Evolutionary conservation across 2,797 vertebrate species (phyloP), one percentile per base, ranked within the genome.

Genomic region (Typhlichthys eigenmanni): DNA sequence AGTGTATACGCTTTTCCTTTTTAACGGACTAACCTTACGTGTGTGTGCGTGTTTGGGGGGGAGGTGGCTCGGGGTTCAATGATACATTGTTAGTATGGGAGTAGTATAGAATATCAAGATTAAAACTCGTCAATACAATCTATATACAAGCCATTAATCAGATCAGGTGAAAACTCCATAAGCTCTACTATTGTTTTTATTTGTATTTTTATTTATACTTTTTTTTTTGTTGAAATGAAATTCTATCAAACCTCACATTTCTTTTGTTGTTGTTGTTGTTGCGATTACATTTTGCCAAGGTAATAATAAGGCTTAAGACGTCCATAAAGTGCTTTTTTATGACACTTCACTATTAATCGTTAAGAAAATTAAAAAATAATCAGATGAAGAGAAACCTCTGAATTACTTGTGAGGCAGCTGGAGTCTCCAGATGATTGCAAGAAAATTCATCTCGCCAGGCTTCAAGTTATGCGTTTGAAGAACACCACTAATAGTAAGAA

Each of bases 231-330:
- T 57, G 48, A 34, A 10, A 29, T 56, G 32, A 68, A 70, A 60
- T 51, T 14, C 58, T 67, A 58, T 67, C 46, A 16, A 69, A 79
- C 81, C 74, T 72, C 72, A 70, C 77, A 68, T 52, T 49, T 45
- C 49, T 57, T 38, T 61, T 46, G 17, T 49, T 60, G 53, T 54
- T 66, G 19, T 19, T 69, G 67, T 63, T 34, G 62, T 59, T 64
- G 11, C 34, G 63, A 72, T 67, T 68, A 83, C 64, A 60, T 65
- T 68, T 77, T 85, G 19, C 72, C 34, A 62, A 56, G 75, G 78
- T 79, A 82, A 88, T 90, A 91, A 90, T 90, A 91, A 90, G 90
- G 89, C 88, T 85, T 88, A 80, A 83, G 80, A 89, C 85, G 80
- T 87, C 84, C 59, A 84, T 90, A 88, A 90, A 90, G 90, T 91